Conservation (phyloP, 2,888 invertebrate species). For the Glyphotaelius pellucidus region DNA sequence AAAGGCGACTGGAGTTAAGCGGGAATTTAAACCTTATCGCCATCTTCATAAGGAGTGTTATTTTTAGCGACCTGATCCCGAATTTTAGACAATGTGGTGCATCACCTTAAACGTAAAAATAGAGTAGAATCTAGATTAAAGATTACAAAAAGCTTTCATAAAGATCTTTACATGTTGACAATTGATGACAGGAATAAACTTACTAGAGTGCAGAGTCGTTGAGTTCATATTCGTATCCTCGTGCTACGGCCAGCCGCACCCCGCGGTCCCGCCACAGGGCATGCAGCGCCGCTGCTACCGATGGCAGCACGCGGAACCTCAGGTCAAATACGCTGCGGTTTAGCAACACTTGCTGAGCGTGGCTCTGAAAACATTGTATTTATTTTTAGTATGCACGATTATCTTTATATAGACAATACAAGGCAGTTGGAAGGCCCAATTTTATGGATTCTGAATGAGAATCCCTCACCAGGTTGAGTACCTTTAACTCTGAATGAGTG, state of each 20-base stretch:
- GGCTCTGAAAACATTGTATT: conserved; percentile 69
- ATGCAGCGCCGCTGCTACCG: conserved; percentile 76
- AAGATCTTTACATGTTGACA: not conserved
- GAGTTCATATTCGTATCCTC: conserved; percentile 82
- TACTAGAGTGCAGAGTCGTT: conserved; percentile 83
- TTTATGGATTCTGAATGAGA: not conserved
- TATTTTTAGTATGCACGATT: not conserved
- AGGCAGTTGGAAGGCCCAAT: too few relatives aligned
- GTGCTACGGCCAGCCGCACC: conserved; percentile 79
- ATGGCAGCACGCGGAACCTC: conserved; percentile 76
- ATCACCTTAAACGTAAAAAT: too few relatives aligned
- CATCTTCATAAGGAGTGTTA: too few relatives aligned
- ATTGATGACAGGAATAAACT: conserved; percentile 68
- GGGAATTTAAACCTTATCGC: too few relatives aligned
- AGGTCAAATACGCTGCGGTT: conserved; percentile 78
- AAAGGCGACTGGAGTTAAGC: too few relatives aligned
- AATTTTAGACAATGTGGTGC: too few relatives aligned
- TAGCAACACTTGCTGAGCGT: conserved; percentile 76
- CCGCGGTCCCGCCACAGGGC: conserved; percentile 81
- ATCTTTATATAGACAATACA: not conserved
- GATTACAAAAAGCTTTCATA: not conserved
- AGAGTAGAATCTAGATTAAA: too few relatives aligned
- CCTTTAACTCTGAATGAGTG: too few relatives aligned
- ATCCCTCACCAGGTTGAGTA: too few relatives aligned
- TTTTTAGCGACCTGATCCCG: too few relatives aligned